phyloP scores from a whole-genome alignment of 2,888 invertebrate species.

The Callimorpha dominula region DNA sequence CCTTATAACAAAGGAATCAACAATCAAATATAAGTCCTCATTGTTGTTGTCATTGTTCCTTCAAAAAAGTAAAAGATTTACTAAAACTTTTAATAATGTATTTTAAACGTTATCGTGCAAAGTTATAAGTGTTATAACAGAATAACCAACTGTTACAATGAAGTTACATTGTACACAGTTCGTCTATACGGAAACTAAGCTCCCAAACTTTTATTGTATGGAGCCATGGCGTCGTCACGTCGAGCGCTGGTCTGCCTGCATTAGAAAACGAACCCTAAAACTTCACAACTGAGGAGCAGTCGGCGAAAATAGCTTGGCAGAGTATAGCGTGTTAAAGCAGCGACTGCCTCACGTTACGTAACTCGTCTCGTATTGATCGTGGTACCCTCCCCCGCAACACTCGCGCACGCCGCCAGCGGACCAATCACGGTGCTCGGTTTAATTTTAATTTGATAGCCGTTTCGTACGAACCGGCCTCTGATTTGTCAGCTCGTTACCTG shows the following conservation, averaged over 20 bases:
- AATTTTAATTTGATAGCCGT: slow-evolving; percentile 83
- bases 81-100: slow-evolving; percentile 8
- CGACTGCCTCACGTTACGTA: slow-evolving; percentile 70
- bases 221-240: slow-evolving; percentile 45
- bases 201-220: slow-evolving; percentile 51
- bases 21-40: background rate
- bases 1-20: background rate
- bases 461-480: slow-evolving; percentile 64
- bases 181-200: slow-evolving; percentile 46
- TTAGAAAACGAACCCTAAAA: slow-evolving; percentile 41
- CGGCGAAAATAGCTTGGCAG: slow-evolving; percentile 49
- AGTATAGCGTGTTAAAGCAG: slow-evolving; percentile 56
- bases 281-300: slow-evolving; percentile 23
- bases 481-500: slow-evolving; percentile 74
- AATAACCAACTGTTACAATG: slow-evolving; percentile 41
- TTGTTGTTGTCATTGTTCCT: background rate
- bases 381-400: slow-evolving; percentile 47
- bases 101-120: slow-evolving; percentile 26
- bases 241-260: slow-evolving; percentile 15
- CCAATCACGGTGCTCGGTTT: slow-evolving; percentile 76
- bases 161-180: slow-evolving; percentile 53
- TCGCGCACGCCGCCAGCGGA: slow-evolving; percentile 51
- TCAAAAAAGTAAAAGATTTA: background rate
- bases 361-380: slow-evolving; percentile 80
- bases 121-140: slow-evolving; percentile 23